These are phyloP conservation scores for Acanthurus tractus DNA, from an alignment of 2,797 vertebrate genomes.

Conservation along the genomic window DNA sequence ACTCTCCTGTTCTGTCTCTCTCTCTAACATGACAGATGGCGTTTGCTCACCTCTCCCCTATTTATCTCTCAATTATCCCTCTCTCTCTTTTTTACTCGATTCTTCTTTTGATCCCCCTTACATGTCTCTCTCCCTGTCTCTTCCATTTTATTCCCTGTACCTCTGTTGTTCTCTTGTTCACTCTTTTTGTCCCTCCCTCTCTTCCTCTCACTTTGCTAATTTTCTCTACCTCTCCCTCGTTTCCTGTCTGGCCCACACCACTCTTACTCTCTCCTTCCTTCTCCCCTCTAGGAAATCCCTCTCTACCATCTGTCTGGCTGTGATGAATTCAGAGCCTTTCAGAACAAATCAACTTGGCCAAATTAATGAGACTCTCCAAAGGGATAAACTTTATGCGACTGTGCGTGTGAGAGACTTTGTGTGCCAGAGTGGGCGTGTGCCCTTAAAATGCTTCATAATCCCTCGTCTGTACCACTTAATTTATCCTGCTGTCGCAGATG, in stretches of 20 bases:
- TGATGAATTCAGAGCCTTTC: constrained; percentile 73
- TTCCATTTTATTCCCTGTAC: neutral
- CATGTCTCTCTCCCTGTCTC: neutral
- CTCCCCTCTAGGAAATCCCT: constrained; percentile 76
- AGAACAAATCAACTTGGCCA: constrained; percentile 73
- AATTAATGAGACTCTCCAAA: constrained; percentile 73
- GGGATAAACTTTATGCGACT: constrained; percentile 63
- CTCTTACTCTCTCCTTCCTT: constrained; percentile 22
- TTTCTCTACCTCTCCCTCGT: constrained; percentile 9
- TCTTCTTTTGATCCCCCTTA: constrained; percentile 21
- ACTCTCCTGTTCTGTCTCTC: constrained; percentile 24
- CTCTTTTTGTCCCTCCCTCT: constrained; percentile 11
- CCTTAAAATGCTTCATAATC: constrained; percentile 71
- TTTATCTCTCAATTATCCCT: constrained; percentile 27
- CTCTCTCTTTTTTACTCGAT: constrained; percentile 3
- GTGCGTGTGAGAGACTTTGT: constrained; percentile 28
- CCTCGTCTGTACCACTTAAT: constrained; percentile 53
- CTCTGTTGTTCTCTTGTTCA: constrained; percentile 1
- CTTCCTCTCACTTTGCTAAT: constrained; percentile 7
- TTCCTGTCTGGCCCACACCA: constrained; percentile 22
- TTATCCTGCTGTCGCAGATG: constrained; percentile 57
- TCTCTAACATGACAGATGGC: constrained; percentile 57
- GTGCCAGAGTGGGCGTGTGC: constrained; percentile 14
- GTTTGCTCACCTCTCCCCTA: constrained; percentile 29
- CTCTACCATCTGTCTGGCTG: constrained; percentile 74